Evolutionary conservation across 2,797 vertebrate genomes (phyloP).

Genomic region (Manis crassicaudata): DNA sequence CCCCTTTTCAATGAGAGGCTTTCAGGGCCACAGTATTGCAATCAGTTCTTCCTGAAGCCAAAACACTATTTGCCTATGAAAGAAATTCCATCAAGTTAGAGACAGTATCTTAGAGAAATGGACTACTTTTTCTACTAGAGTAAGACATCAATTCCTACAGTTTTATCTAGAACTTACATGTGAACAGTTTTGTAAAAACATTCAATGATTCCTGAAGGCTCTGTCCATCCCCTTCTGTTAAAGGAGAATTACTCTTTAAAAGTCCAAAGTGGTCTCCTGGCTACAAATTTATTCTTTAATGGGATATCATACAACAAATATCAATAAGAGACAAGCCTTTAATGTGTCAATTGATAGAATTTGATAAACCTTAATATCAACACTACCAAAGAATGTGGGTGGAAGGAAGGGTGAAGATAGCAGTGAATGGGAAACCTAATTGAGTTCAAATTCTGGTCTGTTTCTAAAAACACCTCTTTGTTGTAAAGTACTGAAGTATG

Average conservation of each 20-base stretch:
- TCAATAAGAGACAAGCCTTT: background rate
- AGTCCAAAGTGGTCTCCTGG: background rate
- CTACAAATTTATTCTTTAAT: background rate
- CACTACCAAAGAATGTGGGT: background rate
- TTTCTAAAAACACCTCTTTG: background rate
- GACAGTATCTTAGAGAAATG: background rate
- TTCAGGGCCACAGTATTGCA: background rate
- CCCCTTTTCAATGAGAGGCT: background rate
- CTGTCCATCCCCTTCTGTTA: background rate
- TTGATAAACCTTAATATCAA: background rate
- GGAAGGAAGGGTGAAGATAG: accelerated
- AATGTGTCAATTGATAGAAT: background rate
- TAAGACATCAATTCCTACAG: background rate
- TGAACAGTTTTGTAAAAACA: background rate
- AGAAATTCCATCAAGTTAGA: background rate
- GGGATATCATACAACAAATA: background rate
- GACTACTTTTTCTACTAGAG: background rate
- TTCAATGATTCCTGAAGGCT: background rate
- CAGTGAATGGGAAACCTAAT: background rate
- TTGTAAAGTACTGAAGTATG: background rate
- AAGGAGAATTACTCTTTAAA: background rate
- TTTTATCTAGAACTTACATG: background rate
- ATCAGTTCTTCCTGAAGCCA: background rate
- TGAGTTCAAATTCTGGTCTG: background rate
- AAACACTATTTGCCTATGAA: background rate